phyloP scores from a whole-genome alignment of 1,140 invertebrate species.

The Sycobia sp. region DNA sequence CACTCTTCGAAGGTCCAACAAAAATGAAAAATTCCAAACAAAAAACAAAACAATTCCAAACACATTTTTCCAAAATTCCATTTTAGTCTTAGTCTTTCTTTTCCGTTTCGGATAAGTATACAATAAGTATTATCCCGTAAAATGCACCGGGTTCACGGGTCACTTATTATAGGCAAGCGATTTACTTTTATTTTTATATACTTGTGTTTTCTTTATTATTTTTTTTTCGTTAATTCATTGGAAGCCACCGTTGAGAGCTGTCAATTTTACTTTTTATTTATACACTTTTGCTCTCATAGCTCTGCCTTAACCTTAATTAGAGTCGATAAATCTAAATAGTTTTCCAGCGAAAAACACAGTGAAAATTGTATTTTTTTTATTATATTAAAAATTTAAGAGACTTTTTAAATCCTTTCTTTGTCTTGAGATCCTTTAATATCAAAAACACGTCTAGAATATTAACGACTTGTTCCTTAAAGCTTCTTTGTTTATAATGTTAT shows the following conservation, averaged over 20 bases:
- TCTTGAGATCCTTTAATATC: too few relatives aligned
- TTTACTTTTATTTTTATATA: conserved; percentile 20
- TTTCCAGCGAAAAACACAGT: conserved; percentile 31
- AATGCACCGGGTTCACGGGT: too few relatives aligned
- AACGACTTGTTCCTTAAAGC: conserved; percentile 19
- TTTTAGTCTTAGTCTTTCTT: conserved; percentile 4
- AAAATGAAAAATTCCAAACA: too few relatives aligned
- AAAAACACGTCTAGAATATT: conserved; percentile 31
- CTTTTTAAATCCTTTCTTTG: too few relatives aligned
- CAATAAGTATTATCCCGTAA: too few relatives aligned
- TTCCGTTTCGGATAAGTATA: too few relatives aligned
- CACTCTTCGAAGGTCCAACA: neutral
- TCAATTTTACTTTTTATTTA: conserved; percentile 10
- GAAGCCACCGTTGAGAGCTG: conserved; percentile 29
- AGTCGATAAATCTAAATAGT: conserved; percentile 22
- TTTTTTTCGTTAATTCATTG: too few relatives aligned
- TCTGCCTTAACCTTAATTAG: too few relatives aligned
- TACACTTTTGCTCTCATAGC: conserved; percentile 2
- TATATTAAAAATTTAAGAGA: conserved; percentile 26
- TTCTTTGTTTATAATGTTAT: conserved; percentile 24
- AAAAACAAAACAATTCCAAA: too few relatives aligned
- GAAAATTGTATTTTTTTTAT: conserved; percentile 17
- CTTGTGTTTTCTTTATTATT: too few relatives aligned
- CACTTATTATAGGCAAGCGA: conserved; percentile 27
- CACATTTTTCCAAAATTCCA: conserved; percentile 9